Evolutionary conservation across 2,888 invertebrate genomes (phyloP), one percentile per base, ranked within the genome.

Genomic region (Euproctis similis): DNA sequence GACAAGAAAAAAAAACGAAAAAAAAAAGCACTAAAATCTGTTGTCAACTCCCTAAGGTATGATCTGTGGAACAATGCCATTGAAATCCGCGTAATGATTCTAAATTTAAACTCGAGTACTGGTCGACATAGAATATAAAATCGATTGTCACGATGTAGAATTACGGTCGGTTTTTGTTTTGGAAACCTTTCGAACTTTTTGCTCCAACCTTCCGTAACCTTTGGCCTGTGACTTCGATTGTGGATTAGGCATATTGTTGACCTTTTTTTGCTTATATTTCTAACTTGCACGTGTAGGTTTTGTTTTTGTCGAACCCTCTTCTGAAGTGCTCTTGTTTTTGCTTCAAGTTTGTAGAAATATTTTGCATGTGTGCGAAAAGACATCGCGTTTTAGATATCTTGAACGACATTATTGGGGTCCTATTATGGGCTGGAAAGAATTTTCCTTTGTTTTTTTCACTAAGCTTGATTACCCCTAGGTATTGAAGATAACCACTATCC

Each of bases 221-320:
- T 81, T 82, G 71, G 78, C 81, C 75, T 80, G 74, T 78, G 82
- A 84, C 84, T 82, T 67, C 81, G 81, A 75, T 82, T 77, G 78
- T 81, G 78, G 78, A 82, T 84, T 82, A 81, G 78, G 77, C 73
- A 82, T 81, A 82, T 81, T 82, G 81, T 82, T 82, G 77, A 81
- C 74, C 73, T 78, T 84, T 75, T n/a, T 84, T 81, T 81, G 69
- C 70, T 62, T 66, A 58, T 66, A 66, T 69, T 69, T 61, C n/a
- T 52, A 47, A 10, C 67, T 56, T 75, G 77, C 82, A 81, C 78
- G 77, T 82, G 81, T 72, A 59, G 62, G 67, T 14, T 59, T 58
- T 55, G 42, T 59, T 71, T 74, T 77, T 80, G 68, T 63, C 52
- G 36, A 35, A 35, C 46, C 55, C 61, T 54, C n/a, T n/a, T n/a